Conservation (phyloP, 1,140 invertebrate species). For the Pachyrhynchus sulphureomaculatus region DNA sequence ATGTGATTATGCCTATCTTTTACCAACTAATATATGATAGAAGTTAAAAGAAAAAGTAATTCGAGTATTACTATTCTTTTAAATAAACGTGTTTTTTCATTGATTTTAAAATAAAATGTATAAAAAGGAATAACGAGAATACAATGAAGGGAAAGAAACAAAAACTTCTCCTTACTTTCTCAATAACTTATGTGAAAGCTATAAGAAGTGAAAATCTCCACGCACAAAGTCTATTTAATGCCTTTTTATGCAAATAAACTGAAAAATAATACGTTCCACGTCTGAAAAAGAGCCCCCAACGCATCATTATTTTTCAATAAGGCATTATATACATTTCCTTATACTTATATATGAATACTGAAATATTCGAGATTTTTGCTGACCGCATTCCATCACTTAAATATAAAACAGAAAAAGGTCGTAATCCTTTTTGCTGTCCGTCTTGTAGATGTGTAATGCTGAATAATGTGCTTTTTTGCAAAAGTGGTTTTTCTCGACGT, state of each 20-base stretch:
- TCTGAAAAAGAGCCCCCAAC: neutral
- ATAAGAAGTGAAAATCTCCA: no score
- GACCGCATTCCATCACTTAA: neutral
- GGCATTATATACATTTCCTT: neutral
- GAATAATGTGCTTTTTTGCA: neutral
- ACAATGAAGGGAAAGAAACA: no score
- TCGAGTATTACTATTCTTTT: no score
- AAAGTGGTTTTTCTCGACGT: neutral
- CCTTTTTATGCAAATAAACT: neutral
- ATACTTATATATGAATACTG: neutral
- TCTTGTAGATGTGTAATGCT: slow-evolving; percentile 3
- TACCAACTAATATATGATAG: no score
- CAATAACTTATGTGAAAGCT: no score
- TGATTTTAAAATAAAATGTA: no score
- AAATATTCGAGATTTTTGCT: slow-evolving; percentile 4
- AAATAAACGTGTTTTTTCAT: no score
- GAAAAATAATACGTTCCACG: neutral
- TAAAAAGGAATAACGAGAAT: no score
- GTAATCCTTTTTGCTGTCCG: neutral
- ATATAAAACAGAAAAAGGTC: slow-evolving; percentile 2
- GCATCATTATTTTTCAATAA: neutral
- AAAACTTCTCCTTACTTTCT: no score
- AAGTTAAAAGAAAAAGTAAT: no score
- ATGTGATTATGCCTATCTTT: no score
- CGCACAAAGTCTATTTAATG: no score